phyloP scores from a whole-genome alignment of 2,113 vertebrate species.

The Pipa parva region DNA sequence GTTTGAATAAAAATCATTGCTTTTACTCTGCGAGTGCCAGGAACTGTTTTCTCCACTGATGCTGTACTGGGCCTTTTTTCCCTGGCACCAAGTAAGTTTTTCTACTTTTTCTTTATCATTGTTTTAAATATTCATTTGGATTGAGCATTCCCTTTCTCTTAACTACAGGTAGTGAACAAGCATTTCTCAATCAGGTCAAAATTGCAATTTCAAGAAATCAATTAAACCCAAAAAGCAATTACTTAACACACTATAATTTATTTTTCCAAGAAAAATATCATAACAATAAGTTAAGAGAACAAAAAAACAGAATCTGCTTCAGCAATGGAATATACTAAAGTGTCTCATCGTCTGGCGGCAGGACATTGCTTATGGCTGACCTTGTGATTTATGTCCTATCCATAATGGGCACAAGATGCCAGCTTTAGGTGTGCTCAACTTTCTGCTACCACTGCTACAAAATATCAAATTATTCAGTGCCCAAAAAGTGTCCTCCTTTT shows the following conservation, averaged over 20 bases:
- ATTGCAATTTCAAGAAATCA: constrained; percentile 60
- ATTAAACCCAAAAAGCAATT: constrained; percentile 62
- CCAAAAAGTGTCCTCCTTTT: no score
- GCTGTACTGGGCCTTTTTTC: no score
- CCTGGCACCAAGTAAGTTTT: no score
- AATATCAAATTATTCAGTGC: no score
- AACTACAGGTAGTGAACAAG: constrained; percentile 51
- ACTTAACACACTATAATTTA: constrained; percentile 59
- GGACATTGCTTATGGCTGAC: constrained; percentile 20
- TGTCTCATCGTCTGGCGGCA: background rate
- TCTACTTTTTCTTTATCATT: no score
- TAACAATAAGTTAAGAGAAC: constrained; percentile 45
- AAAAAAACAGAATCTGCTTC: constrained; percentile 33
- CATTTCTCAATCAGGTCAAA: constrained; percentile 58
- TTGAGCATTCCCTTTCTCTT: no score
- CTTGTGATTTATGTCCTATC: constrained; percentile 16
- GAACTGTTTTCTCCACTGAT: no score
- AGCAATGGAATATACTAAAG: constrained; percentile 1
- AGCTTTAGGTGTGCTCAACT: no score
- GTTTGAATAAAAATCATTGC: no score
- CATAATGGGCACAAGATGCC: background rate
- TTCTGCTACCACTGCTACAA: no score
- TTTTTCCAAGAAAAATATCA: constrained; percentile 49
- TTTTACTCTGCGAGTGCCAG: no score
- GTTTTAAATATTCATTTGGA: no score